These are phyloP conservation scores for Mesocentrotus franciscanus DNA, from an alignment of 53 echinoderm and acorn worm genomes.

Conservation along the genomic window DNA sequence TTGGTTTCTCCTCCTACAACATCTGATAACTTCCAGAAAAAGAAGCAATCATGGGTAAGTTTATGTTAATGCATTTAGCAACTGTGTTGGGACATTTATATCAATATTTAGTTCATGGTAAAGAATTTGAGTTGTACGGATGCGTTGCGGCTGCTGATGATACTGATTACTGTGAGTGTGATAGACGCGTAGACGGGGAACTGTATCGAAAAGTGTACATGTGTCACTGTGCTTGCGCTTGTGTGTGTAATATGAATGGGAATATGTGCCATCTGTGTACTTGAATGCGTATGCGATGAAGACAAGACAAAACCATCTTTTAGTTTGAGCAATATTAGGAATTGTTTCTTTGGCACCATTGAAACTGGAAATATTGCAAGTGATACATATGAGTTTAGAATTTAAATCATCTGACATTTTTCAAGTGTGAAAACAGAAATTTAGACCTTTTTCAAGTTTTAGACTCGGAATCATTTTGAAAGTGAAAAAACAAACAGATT, in stretches of 20 bases:
- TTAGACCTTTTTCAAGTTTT: no score
- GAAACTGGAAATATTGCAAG: no score
- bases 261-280: not conserved
- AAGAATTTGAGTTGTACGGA: not conserved
- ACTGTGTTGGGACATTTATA: not conserved
- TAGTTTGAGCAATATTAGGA: no score
- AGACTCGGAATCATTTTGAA: no score
- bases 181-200: no score
- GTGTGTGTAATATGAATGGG: not conserved
- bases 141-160: not conserved
- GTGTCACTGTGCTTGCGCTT: not conserved
- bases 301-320: not conserved
- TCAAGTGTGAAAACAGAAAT: no score
- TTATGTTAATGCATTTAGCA: not conserved
- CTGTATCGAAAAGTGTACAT: not conserved
- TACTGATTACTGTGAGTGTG: no score
- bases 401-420: no score
- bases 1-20: not conserved
- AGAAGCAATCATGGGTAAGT: slow-evolving; percentile 41
- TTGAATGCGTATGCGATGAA: not conserved
- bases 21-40: slow-evolving; percentile 26
- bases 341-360: no score
- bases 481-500: no score
- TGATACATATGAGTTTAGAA: no score
- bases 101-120: not conserved